phyloP scores from a whole-genome alignment of 2,888 invertebrate genomes.

The Phrixothrix hirtus region DNA sequence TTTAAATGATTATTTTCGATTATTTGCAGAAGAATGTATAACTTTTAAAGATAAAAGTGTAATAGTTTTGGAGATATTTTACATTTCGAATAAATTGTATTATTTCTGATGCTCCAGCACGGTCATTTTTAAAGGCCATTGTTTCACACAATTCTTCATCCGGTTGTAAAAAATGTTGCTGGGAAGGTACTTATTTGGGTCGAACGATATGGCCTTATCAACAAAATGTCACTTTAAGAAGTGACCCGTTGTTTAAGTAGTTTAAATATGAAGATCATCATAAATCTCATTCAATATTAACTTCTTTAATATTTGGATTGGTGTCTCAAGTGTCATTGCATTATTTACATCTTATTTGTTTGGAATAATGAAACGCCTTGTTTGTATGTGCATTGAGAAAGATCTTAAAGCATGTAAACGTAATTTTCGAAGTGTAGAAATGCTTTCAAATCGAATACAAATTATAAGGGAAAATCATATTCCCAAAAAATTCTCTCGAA shows the following conservation, averaged over 20 bases:
- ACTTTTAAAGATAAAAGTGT: neutral
- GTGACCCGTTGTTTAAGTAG: neutral
- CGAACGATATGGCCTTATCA: slow-evolving; percentile 2
- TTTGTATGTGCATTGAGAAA: too few relatives aligned
- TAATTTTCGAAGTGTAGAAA: too few relatives aligned
- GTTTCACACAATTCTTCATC: neutral
- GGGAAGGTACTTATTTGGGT: slow-evolving; percentile 1
- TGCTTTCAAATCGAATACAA: too few relatives aligned
- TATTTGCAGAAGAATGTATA: slow-evolving; percentile 1
- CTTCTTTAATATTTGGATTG: slow-evolving; percentile 1
- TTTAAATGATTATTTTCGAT: neutral
- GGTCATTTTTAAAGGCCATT: slow-evolving; percentile 2
- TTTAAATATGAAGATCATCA: slow-evolving; percentile 4
- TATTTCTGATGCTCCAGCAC: slow-evolving; percentile 2
- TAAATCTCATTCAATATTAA: neutral
- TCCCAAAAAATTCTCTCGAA: slow-evolving; percentile 1
- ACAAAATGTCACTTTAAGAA: slow-evolving; percentile 2
- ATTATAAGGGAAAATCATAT: too few relatives aligned
- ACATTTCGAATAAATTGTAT: slow-evolving; percentile 3
- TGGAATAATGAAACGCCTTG: slow-evolving; percentile 1
- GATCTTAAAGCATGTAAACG: too few relatives aligned
- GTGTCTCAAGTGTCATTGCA: slow-evolving; percentile 3
- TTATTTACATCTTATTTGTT: slow-evolving; percentile 1
- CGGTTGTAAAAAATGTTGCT: slow-evolving; percentile 4
- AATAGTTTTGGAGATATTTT: neutral